Evolutionary conservation across 1,140 invertebrate species (phyloP).

Genomic region (Oryzaephilus surinamensis): DNA sequence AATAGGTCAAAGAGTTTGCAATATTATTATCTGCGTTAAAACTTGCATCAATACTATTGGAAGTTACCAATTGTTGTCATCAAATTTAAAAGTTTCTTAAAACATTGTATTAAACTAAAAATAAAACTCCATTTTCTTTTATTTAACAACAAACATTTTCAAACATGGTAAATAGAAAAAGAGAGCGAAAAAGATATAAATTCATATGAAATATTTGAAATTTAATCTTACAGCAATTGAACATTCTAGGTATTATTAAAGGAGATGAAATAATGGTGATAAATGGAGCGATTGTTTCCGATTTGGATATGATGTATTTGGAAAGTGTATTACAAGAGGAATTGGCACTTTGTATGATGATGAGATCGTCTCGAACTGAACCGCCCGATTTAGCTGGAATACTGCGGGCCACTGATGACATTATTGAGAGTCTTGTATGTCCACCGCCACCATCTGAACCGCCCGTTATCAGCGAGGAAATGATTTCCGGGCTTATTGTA

Average conservation of each 20-base stretch:
- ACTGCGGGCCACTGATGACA: slow-evolving; percentile 78
- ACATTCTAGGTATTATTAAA: slow-evolving; percentile 76
- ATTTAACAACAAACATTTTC: background rate
- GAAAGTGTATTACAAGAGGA: slow-evolving; percentile 93
- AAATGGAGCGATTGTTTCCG: slow-evolving; percentile 93
- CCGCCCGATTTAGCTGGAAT: slow-evolving; percentile 77
- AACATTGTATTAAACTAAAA: no score
- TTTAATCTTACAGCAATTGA: slow-evolving; percentile 1
- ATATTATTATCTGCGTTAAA: no score
- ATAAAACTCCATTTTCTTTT: slow-evolving; percentile 1
- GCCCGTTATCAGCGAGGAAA: slow-evolving; percentile 86
- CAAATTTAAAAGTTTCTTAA: no score
- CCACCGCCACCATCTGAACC: slow-evolving; percentile 89
- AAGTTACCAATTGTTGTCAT: no score
- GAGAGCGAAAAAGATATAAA: no score
- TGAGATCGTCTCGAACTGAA: slow-evolving; percentile 90
- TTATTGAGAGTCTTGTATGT: slow-evolving; percentile 91
- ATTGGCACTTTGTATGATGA: slow-evolving; percentile 92
- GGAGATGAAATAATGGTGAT: slow-evolving; percentile 98
- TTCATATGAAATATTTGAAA: no score
- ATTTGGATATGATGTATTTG: slow-evolving; percentile 98
- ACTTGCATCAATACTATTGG: no score
- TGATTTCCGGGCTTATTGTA: slow-evolving; percentile 91
- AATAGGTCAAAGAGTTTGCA: no score
- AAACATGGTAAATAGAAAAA: no score